These are phyloP conservation scores for Anarhynchus alexandrinus DNA, from an alignment of 2,113 vertebrate genomes.

Conservation along the genomic window DNA sequence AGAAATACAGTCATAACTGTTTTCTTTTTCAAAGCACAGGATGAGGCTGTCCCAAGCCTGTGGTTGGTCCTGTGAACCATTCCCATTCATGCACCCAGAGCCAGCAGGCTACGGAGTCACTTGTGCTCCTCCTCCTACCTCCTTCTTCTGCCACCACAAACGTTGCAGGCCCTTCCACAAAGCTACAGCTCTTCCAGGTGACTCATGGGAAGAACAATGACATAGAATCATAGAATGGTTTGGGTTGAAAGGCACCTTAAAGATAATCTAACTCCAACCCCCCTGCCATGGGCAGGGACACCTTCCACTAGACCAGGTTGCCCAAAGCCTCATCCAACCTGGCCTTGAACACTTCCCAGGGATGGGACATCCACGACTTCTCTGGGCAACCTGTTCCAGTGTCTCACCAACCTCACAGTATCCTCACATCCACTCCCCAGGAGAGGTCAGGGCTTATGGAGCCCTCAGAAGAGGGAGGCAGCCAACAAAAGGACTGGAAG, in stretches of 20 bases:
- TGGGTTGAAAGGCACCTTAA: not conserved
- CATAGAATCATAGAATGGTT: not conserved
- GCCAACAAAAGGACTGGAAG: not conserved
- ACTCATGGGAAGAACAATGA: fast-evolving
- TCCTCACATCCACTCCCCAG: fast-evolving
- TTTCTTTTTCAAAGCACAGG: not conserved
- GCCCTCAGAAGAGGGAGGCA: not conserved
- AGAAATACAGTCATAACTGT: not conserved
- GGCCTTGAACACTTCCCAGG: not conserved
- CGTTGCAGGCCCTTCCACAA: not conserved
- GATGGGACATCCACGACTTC: not conserved
- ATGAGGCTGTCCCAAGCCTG: not conserved
- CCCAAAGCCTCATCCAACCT: not conserved
- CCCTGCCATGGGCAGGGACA: not conserved
- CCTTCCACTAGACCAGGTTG: not conserved
- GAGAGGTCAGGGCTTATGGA: not conserved
- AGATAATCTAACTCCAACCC: not conserved
- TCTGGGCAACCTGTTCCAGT: not conserved
- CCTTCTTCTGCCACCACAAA: not conserved
- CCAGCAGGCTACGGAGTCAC: not conserved
- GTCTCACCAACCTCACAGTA: not conserved
- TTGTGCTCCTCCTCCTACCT: fast-evolving
- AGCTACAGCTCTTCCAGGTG: not conserved
- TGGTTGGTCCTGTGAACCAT: not conserved
- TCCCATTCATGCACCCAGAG: fast-evolving